phyloP scores from a whole-genome alignment of 2,113 vertebrate genomes.

The Lagopus leucura region DNA sequence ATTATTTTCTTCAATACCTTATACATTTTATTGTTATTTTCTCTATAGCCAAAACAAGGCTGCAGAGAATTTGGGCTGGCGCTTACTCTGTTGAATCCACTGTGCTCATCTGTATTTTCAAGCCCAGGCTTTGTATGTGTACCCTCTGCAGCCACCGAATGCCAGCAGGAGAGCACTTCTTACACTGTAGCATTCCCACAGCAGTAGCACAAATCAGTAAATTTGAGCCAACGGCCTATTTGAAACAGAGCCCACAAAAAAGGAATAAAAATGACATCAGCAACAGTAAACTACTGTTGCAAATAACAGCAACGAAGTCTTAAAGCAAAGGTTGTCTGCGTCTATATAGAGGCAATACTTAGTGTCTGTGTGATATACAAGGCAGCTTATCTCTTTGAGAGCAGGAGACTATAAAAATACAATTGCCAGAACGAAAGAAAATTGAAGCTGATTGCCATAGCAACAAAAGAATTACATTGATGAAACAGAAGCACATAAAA shows the following conservation, averaged over 20 bases:
- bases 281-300: slow-evolving; percentile 56
- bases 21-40: background rate
- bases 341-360: slow-evolving; percentile 71
- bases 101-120: background rate
- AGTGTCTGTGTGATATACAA: slow-evolving; percentile 73
- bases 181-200: background rate
- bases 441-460: slow-evolving; percentile 84
- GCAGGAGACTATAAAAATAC: slow-evolving; percentile 83
- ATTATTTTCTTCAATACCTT: background rate
- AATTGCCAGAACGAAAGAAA: slow-evolving; percentile 81
- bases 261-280: slow-evolving; percentile 72
- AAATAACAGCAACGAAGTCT: slow-evolving; percentile 59
- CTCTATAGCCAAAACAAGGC: background rate
- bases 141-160: background rate
- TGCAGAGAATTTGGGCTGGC: background rate
- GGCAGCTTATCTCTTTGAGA: slow-evolving; percentile 81
- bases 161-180: background rate
- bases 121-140: background rate
- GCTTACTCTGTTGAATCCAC: background rate
- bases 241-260: slow-evolving; percentile 58
- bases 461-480: slow-evolving; percentile 83
- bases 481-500: slow-evolving; percentile 80
- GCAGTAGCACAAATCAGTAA: slow-evolving; percentile 41
- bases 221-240: slow-evolving; percentile 37
- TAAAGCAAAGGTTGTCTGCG: slow-evolving; percentile 71